A percentile compares a stretch with the other conserved stretches of the same genome.
phyloP scores from a whole-genome alignment of 2,113 vertebrate genomes.

The Microtus richardsoni region DNA sequence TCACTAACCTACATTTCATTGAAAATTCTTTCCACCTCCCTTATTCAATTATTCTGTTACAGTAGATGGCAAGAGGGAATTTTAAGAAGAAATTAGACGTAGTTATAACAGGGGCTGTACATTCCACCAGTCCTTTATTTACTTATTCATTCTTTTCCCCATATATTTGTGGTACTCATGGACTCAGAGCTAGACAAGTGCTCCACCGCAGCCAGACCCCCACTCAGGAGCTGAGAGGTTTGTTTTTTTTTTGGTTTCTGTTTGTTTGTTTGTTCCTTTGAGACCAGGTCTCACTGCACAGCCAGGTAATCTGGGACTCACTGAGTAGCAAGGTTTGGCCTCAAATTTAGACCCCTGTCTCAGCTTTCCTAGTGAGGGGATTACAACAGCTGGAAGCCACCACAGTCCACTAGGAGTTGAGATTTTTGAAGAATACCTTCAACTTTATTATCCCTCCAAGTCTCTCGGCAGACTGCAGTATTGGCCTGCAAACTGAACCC shows the following conservation, averaged over 20 bases:
- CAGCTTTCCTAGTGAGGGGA: not conserved
- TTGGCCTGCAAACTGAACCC: not conserved
- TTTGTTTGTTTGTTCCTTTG: not conserved
- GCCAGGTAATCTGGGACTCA: not conserved
- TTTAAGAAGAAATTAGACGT: not conserved
- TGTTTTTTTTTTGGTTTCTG: not conserved
- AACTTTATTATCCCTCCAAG: not conserved
- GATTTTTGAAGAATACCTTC: not conserved
- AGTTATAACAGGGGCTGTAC: not conserved
- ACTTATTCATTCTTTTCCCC: not conserved
- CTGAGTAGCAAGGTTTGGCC: not conserved
- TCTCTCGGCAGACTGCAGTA: not conserved
- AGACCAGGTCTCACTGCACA: not conserved
- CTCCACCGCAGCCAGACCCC: not conserved
- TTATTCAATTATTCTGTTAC: not conserved
- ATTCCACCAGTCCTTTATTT: not conserved
- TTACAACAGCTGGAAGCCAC: not conserved
- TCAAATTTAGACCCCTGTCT: not conserved
- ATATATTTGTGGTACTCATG: not conserved
- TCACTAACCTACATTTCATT: not conserved
- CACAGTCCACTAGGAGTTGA: not conserved
- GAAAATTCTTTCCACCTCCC: not conserved
- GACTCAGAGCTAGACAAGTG: not conserved
- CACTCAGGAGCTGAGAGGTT: not conserved
- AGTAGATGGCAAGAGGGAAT: not conserved